phyloP scores from a whole-genome alignment of 1,140 invertebrate genomes.

The Spodoptera frugiperda region DNA sequence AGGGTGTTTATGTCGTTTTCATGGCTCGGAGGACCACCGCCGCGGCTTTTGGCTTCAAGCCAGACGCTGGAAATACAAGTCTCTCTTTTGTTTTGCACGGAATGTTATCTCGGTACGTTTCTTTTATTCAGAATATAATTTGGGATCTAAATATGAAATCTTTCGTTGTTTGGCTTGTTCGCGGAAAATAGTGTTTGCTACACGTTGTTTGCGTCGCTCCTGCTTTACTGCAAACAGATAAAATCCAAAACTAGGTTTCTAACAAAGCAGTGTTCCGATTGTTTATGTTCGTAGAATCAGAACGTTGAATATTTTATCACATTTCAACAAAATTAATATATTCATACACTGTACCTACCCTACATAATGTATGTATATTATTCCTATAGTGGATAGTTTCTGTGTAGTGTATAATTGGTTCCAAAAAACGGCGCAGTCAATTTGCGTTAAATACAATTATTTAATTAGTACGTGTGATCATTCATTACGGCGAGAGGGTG shows the following conservation, averaged over 20 bases:
- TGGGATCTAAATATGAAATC: conserved; percentile 48
- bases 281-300: not conserved
- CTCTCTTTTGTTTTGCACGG: conserved; percentile 68
- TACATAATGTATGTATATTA: too few species aligned
- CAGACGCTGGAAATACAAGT: conserved; percentile 61
- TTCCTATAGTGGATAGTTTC: too few species aligned
- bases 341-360: too few species aligned
- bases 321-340: not conserved
- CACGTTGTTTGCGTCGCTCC: not conserved
- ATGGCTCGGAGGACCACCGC: conserved; percentile 67
- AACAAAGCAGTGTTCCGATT: not conserved
- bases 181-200: conserved; percentile 12
- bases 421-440: conserved; percentile 2
- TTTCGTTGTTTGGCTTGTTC: conserved; percentile 14
- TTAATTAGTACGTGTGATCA: conserved; percentile 57
- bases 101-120: conserved; percentile 58
- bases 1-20: conserved; percentile 79
- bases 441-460: conserved; percentile 18
- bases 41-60: conserved; percentile 69
- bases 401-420: not conserved
- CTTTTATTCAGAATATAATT: conserved; percentile 61
- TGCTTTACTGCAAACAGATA: not conserved
- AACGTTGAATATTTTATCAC: not conserved
- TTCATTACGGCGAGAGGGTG: conserved; percentile 25
- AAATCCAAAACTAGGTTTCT: conserved; percentile 13